Base-by-base conservation (phyloP, 2,113 vertebrate genomes). In the Barnardius zonarius region DNA sequence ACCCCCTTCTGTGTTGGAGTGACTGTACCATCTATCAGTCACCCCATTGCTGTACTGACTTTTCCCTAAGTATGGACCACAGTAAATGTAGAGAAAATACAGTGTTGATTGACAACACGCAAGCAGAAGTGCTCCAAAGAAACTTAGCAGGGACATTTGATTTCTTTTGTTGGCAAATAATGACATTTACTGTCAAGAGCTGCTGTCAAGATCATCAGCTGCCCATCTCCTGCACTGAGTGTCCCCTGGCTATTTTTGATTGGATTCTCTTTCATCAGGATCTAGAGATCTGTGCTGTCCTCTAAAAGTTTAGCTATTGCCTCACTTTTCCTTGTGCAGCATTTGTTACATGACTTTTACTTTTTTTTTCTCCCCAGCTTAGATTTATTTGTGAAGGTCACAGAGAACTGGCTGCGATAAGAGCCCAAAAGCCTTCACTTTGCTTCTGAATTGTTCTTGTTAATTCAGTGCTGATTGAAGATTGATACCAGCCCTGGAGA, bases 401-500 rank as follows among this genome's bases (percentile, higher is more conserved):
- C 28, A 44, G 73, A 89, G 44, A 80, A 92, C 80, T 76, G 70
- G 31, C 83, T 94, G 74, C 0, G 64, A 87, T 91, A 95, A 91
- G 57, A 91, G 37, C 74, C 91, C 62, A 30, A 89, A 72, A 92
- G 44, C 66, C 57, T 91, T 79, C 57, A 37, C 33, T 69, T 82
- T 93, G 15, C 49, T 70, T 84, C 86, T 93, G 77, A 86, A 94
- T 89, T 91, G 92, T 95, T 96, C 88, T 93, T 93, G 69, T 76
- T 97, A 94, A 96, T 96, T 92, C 74, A 89, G 41, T 30, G 67
- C 92, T 96, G 93, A 94, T 67, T 93, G 77, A 92, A 94, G 93
- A 97, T 33, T 84, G 93, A 94, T 92, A 93, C 17, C 11, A 89
- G n/a, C 33, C 62, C 73, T 52, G 67, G 83, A 92, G 86, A 95